These are phyloP conservation scores for Tichodroma muraria DNA, from an alignment of 2,113 vertebrate genomes.

Conservation along the genomic window DNA sequence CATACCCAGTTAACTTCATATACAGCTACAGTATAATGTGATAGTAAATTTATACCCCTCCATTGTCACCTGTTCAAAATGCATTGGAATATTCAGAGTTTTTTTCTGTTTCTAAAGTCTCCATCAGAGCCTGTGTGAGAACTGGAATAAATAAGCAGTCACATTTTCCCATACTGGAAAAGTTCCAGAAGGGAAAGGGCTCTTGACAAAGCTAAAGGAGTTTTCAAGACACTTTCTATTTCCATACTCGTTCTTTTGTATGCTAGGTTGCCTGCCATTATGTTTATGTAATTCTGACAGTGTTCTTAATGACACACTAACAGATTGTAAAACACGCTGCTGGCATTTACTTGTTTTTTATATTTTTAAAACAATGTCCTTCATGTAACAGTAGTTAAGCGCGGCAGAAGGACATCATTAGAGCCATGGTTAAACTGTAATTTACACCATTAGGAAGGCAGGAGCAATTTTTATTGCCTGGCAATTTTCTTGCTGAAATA, in stretches of 20 bases:
- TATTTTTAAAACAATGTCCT: constrained; percentile 99
- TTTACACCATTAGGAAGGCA: constrained; percentile 99
- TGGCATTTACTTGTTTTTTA: constrained; percentile 82
- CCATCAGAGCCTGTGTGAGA: background rate
- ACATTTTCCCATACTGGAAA: constrained; percentile 1
- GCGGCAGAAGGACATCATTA: constrained; percentile 99
- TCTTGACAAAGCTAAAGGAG: constrained; percentile 65
- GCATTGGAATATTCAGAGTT: background rate
- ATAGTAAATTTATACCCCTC: background rate
- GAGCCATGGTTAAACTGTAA: constrained; percentile 99
- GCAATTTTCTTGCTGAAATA: constrained; percentile 99
- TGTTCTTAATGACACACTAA: constrained; percentile 99
- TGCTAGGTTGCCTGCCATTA: constrained; percentile 79
- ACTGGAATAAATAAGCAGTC: background rate
- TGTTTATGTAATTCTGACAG: constrained; percentile 91
- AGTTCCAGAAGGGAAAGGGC: constrained; percentile 37
- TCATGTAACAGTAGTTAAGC: constrained; percentile 99
- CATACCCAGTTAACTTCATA: background rate
- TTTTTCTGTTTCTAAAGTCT: background rate
- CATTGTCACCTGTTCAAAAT: background rate
- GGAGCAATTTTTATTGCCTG: constrained; percentile 99
- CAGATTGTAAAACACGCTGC: constrained; percentile 99
- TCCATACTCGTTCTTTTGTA: constrained; percentile 70
- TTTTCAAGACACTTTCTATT: constrained; percentile 71
- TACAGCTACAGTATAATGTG: background rate